phyloP scores from a whole-genome alignment of 2,113 vertebrate genomes.

The Diglossa brunneiventris region DNA sequence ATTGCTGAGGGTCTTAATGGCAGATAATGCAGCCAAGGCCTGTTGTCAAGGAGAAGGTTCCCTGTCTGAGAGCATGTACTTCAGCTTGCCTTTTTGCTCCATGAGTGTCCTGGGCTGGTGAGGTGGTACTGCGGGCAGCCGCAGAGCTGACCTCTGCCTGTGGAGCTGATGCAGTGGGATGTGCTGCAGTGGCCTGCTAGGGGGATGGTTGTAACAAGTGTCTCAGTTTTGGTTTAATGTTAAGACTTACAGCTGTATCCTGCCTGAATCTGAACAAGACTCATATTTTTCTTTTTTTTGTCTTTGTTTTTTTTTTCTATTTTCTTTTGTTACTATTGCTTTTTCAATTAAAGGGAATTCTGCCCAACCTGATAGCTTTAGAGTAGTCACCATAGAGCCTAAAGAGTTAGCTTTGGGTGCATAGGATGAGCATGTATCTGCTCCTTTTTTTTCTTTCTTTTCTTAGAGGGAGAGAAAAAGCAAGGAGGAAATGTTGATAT shows the following conservation, averaged over 20 bases:
- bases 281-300: background rate
- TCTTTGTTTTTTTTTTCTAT: background rate
- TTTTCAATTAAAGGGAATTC: background rate
- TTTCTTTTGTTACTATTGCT: background rate
- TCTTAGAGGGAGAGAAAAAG: background rate
- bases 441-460: background rate
- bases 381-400: background rate
- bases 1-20: background rate
- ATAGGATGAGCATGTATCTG: background rate
- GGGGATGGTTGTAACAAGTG: background rate
- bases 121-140: rapidly evolving
- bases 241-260: background rate
- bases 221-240: background rate
- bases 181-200: background rate
- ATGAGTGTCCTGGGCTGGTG: background rate
- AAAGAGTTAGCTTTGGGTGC: background rate
- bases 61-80: background rate
- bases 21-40: background rate
- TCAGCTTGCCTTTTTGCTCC: background rate
- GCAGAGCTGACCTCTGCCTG: background rate
- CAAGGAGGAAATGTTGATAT: background rate
- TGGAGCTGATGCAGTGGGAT: background rate
- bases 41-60: background rate
- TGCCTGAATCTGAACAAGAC: background rate
- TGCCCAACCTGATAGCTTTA: background rate